A percentile compares a stretch with the other conserved stretches of the same genome.
These are phyloP conservation scores for Papilio aristodemus DNA, from an alignment of 1,140 invertebrate species.

Conservation along the genomic window DNA sequence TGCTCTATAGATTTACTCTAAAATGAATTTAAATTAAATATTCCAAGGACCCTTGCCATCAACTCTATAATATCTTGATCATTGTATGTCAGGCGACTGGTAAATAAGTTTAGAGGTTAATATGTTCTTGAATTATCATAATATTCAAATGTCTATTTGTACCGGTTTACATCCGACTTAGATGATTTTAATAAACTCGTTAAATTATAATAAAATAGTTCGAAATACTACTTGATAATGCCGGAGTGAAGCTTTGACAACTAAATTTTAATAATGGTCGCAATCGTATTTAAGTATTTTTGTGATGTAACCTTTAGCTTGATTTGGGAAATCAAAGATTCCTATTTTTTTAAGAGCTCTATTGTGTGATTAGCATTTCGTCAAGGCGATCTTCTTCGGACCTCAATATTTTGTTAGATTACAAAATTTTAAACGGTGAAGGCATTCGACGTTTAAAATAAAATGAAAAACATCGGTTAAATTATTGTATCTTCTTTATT, in stretches of 20 bases:
- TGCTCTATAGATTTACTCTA: not conserved
- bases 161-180: not conserved
- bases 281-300: not conserved
- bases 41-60: conserved; percentile 53
- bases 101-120: conserved; percentile 44
- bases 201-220: not conserved
- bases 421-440: not conserved
- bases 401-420: not conserved
- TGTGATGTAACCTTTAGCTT: not conserved
- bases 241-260: not conserved
- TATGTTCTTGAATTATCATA: conserved; percentile 10
- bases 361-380: not conserved
- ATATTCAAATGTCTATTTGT: not conserved
- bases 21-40: conserved; percentile 42
- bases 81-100: conserved; percentile 35
- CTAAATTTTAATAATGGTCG: not conserved
- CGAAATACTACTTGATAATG: not conserved
- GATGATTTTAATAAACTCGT: not conserved
- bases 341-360: not conserved
- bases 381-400: not conserved
- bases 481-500: conserved; percentile 64
- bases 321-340: not conserved
- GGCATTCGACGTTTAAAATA: not conserved
- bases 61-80: conserved; percentile 52
- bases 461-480: conserved; percentile 35